These are phyloP conservation scores for Ophion slaviceki DNA, from an alignment of 2,888 invertebrate genomes.

Conservation along the genomic window DNA sequence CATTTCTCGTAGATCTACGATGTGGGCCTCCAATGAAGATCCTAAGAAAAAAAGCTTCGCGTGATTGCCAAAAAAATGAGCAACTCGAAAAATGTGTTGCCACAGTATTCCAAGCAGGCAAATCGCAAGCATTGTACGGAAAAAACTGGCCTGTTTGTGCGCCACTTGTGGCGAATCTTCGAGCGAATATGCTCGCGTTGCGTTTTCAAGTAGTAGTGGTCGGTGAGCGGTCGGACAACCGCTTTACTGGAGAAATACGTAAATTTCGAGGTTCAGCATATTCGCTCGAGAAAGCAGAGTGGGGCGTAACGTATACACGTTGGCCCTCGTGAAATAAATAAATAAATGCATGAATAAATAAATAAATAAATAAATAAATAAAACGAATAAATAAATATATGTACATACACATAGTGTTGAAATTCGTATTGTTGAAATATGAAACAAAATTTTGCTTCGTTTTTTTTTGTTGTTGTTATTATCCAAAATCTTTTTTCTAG, in stretches of 20 bases:
- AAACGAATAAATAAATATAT: not conserved
- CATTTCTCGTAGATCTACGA: not conserved
- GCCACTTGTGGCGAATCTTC: not conserved
- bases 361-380: not conserved
- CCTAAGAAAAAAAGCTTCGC: not conserved
- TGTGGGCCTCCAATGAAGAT: no score
- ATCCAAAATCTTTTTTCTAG: not conserved
- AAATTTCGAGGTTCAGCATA: slow-evolving; percentile 7
- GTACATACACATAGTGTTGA: not conserved
- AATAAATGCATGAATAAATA: not conserved
- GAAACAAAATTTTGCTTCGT: not conserved
- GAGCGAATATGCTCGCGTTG: not conserved
- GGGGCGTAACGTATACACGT: no score
- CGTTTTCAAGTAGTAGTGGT: slow-evolving; percentile 18
- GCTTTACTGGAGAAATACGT: not conserved
- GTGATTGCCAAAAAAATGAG: not conserved
- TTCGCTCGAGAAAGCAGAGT: not conserved
- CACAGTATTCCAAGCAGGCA: not conserved
- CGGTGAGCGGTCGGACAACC: slow-evolving; percentile 10
- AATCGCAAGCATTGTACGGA: not conserved
- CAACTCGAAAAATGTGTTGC: not conserved
- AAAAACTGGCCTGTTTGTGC: not conserved
- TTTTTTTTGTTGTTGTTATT: not conserved
- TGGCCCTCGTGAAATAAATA: no score
- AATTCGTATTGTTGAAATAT: not conserved